A percentile compares a stretch with the other conserved stretches of the same genome.
These are phyloP conservation scores for Ennomos erosarius DNA, from an alignment of 2,888 invertebrate species.

Conservation along the genomic window DNA sequence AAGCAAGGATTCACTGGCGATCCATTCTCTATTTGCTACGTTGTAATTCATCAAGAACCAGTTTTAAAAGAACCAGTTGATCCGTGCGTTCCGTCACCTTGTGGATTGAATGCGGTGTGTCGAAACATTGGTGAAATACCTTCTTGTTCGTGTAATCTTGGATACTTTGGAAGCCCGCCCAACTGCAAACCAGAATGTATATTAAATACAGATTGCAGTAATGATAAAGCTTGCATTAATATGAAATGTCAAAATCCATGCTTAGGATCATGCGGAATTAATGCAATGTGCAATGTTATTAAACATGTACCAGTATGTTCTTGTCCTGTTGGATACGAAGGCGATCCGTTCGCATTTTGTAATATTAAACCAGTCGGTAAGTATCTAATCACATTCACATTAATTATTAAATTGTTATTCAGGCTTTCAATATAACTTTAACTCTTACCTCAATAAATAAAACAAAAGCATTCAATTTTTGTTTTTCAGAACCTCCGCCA, in stretches of 20 bases:
- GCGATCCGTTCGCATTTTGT: constrained; percentile 91
- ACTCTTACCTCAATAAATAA: neutral
- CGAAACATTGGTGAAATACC: constrained; percentile 80
- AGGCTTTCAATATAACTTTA: too few relatives aligned
- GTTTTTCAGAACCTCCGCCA: constrained; percentile 63
- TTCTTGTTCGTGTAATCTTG: constrained; percentile 88
- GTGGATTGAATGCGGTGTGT: constrained; percentile 90
- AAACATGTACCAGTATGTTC: constrained; percentile 91
- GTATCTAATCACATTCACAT: constrained; percentile 9
- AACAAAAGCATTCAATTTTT: constrained; percentile 10
- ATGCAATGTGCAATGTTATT: constrained; percentile 90
- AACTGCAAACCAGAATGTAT: constrained; percentile 91
- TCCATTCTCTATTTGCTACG: constrained; percentile 85
- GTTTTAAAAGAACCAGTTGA: constrained; percentile 59
- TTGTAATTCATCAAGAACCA: constrained; percentile 61
- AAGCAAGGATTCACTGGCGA: constrained; percentile 86
- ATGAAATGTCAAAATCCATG: constrained; percentile 92
- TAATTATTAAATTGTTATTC: constrained; percentile 1
- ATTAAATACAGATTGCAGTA: constrained; percentile 90
- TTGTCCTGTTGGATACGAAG: constrained; percentile 87
- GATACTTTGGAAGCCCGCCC: constrained; percentile 89
- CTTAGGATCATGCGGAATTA: constrained; percentile 90
- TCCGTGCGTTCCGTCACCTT: constrained; percentile 91
- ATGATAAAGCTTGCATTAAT: constrained; percentile 90
- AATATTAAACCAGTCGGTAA: constrained; percentile 80